Conservation (phyloP, 1,140 invertebrate species). For the Ericerus pela region DNA sequence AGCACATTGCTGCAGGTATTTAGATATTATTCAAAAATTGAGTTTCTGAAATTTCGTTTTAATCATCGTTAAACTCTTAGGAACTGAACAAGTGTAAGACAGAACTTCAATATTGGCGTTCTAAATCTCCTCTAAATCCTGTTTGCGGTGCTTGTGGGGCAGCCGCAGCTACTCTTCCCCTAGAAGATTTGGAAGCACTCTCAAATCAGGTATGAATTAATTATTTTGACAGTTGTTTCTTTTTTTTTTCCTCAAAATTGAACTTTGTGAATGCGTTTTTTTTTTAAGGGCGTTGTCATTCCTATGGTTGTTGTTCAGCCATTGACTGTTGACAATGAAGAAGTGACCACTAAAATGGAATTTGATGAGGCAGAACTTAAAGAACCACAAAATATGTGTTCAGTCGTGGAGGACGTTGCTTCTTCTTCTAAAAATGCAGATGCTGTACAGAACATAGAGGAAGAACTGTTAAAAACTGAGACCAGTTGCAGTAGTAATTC, state of each 20-base stretch:
- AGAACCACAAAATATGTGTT: not conserved
- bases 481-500: not conserved
- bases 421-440: not conserved
- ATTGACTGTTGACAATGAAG: not conserved
- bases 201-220: slow-evolving; percentile 4
- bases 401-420: not conserved
- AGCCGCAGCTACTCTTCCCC: not conserved
- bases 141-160: slow-evolving; percentile 36
- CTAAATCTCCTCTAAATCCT: slow-evolving; percentile 58
- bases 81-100: slow-evolving; percentile 81
- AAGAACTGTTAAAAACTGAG: not conserved
- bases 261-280: not conserved
- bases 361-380: not conserved
- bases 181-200: slow-evolving; percentile 2
- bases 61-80: slow-evolving; percentile 30
- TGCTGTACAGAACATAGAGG: not conserved
- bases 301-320: slow-evolving; percentile 1
- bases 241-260: not conserved
- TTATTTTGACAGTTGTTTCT: not conserved
- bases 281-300: not conserved
- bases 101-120: slow-evolving; percentile 75
- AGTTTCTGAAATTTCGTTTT: not conserved
- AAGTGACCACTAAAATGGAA: not conserved
- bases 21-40: not conserved
- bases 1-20: slow-evolving; percentile 65